Conservation (phyloP, 2,888 invertebrate species). For the Kryphioiulus occultus region DNA sequence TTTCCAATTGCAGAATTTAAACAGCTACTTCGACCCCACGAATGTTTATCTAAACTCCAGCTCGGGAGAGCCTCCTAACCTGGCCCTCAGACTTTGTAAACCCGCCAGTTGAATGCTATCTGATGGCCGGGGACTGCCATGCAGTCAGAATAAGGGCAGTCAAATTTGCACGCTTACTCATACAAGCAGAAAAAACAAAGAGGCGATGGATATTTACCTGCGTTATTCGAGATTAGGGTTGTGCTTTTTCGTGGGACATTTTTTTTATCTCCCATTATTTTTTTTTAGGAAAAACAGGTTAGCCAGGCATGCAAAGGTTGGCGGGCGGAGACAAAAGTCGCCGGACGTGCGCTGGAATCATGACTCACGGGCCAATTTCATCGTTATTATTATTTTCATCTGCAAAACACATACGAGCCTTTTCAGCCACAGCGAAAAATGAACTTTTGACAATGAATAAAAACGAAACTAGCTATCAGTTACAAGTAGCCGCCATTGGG, state of each 20-base stretch:
- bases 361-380: not conserved
- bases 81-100: not conserved
- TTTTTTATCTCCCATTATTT: not conserved
- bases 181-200: not conserved
- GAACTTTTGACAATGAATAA: not conserved
- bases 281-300: not conserved
- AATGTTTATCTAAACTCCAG: not conserved
- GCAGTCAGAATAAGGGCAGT: not conserved
- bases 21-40: no score
- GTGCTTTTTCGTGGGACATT: not conserved
- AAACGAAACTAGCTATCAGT: no score
- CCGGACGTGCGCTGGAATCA: not conserved
- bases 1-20: no score
- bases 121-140: not conserved
- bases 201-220: not conserved
- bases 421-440: not conserved
- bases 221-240: slow-evolving; percentile 18
- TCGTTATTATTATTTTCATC: not conserved
- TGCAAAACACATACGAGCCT: not conserved
- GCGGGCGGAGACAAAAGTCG: slow-evolving; percentile 8
- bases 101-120: not conserved
- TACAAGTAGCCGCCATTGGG: no score
- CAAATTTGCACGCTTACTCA: slow-evolving; percentile 8
- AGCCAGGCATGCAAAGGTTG: slow-evolving; percentile 3
- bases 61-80: not conserved